Conservation (phyloP, 2,888 invertebrate species). For the Pterobdella sp. region DNA sequence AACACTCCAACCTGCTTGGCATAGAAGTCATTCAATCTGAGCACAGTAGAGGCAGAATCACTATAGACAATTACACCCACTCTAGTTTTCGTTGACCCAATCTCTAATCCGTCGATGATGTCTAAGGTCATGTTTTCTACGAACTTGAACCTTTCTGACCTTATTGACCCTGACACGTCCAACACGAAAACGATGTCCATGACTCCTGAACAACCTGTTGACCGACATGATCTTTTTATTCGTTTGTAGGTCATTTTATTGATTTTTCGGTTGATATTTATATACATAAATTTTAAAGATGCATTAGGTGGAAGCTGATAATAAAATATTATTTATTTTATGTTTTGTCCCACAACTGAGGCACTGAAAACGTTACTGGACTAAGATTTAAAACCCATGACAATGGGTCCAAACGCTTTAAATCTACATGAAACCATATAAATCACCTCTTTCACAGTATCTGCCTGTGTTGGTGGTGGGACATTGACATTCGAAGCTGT, state of each 20-base stretch:
- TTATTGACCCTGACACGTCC: slow-evolving; percentile 35
- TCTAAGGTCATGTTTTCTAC: slow-evolving; percentile 29
- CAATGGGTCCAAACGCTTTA: no score
- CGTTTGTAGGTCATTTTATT: no score
- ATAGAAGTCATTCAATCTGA: slow-evolving; percentile 41
- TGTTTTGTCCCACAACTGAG: no score
- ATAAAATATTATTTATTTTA: no score
- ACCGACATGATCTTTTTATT: no score
- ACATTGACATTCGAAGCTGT: slow-evolving; percentile 46
- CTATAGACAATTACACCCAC: slow-evolving; percentile 36
- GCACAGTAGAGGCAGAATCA: slow-evolving; percentile 38
- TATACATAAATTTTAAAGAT: no score
- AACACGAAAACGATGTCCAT: slow-evolving; percentile 36
- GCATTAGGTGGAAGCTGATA: no score
- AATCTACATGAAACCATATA: no score
- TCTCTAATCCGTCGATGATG: slow-evolving; percentile 34
- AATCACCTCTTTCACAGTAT: slow-evolving; percentile 45
- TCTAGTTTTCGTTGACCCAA: slow-evolving; percentile 39
- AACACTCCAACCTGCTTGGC: slow-evolving; percentile 32
- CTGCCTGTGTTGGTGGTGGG: slow-evolving; percentile 43
- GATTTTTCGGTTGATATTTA: no score
- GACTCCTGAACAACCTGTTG: slow-evolving; percentile 34
- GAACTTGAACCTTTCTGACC: slow-evolving; percentile 31
- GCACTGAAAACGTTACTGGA: no score
- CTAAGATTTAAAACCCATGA: no score